A percentile compares a stretch with the other conserved stretches of the same genome.
Evolutionary conservation across 2,797 vertebrate species (phyloP).

Genomic region (Caiman crocodilus): DNA sequence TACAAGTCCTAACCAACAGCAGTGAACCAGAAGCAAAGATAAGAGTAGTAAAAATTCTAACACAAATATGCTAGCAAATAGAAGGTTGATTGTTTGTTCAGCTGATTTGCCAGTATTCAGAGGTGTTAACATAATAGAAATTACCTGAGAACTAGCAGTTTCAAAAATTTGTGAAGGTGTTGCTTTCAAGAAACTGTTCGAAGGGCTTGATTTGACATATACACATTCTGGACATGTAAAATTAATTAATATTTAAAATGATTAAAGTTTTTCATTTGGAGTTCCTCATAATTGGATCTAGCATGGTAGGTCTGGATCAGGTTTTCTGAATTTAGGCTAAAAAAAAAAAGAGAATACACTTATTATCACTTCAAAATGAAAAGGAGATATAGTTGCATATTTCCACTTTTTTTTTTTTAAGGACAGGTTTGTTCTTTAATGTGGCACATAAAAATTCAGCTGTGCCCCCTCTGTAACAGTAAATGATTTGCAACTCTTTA

Average conservation of each 20-base stretch:
- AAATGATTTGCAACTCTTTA: not conserved
- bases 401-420: slow-evolving; percentile 16
- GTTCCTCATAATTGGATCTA: not conserved
- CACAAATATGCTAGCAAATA: not conserved
- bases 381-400: not conserved
- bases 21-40: not conserved
- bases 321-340: slow-evolving; percentile 21
- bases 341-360: not conserved
- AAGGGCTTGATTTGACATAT: not conserved
- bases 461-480: not conserved
- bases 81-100: not conserved
- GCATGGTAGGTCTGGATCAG: not conserved
- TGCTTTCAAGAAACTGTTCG: not conserved
- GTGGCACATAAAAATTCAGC: slow-evolving; percentile 10
- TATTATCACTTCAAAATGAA: not conserved
- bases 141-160: not conserved
- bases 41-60: not conserved
- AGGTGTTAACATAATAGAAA: not conserved
- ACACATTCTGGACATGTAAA: not conserved
- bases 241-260: not conserved
- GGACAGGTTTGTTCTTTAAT: not conserved
- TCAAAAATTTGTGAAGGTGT: not conserved
- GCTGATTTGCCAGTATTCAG: not conserved
- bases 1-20: not conserved
- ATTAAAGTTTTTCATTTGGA: not conserved